Percentiles rank a stretch among this genome's conserved stretches.
Conservation (phyloP, 1,140 invertebrate species). For the Araneus ventricosus region DNA sequence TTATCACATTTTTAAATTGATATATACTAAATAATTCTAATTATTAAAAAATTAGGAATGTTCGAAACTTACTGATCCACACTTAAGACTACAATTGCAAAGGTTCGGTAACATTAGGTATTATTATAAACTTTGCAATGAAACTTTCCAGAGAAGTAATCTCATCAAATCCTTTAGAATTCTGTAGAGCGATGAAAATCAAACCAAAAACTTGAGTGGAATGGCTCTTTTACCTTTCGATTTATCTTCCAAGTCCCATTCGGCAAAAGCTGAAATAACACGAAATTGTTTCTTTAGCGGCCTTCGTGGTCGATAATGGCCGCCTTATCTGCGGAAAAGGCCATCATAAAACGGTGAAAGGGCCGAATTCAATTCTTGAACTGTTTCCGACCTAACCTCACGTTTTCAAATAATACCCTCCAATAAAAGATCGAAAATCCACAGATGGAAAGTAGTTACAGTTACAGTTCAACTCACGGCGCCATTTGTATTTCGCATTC, state of each 20-base stretch:
- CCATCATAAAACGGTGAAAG: background rate
- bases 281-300: background rate
- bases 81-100: too few species aligned
- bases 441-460: slow-evolving; percentile 53
- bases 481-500: slow-evolving; percentile 22
- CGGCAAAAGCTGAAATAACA: background rate
- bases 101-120: too few species aligned
- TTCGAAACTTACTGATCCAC: too few species aligned
- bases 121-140: too few species aligned
- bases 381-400: slow-evolving; percentile 53
- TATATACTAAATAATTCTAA: too few species aligned
- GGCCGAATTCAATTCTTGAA: slow-evolving; percentile 51
- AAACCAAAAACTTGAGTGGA: too few species aligned
- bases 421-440: slow-evolving; percentile 71
- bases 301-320: slow-evolving; percentile 2
- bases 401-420: slow-evolving; percentile 66
- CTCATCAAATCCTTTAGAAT: too few species aligned
- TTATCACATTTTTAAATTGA: too few species aligned
- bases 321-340: slow-evolving; percentile 32
- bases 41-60: too few species aligned
- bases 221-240: background rate
- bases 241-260: background rate
- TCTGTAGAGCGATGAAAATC: too few species aligned
- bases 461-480: background rate
- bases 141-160: too few species aligned